Conservation (phyloP, 2,888 invertebrate genomes). For the Temnothorax rugatulus region DNA sequence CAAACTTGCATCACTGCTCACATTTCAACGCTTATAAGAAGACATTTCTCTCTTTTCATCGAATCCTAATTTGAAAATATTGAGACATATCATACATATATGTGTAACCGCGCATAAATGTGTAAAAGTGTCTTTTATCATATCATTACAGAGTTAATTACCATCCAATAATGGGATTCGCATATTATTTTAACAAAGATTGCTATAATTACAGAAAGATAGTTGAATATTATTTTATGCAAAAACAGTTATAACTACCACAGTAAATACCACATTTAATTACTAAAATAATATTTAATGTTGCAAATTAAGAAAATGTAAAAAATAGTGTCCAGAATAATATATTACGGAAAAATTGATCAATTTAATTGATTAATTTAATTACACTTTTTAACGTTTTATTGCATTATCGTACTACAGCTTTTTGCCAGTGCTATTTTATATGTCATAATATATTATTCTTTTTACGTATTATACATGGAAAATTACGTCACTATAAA, state of each 20-base stretch:
- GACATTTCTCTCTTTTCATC: constrained; percentile 62
- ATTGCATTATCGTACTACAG: too few species aligned
- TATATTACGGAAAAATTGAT: neutral
- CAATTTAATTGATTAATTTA: neutral
- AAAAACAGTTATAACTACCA: neutral
- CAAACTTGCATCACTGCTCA: neutral
- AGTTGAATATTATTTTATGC: neutral
- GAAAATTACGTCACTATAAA: neutral
- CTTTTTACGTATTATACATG: neutral
- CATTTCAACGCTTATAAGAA: constrained; percentile 11
- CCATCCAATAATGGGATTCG: neutral
- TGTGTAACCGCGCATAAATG: neutral
- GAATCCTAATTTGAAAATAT: constrained; percentile 80
- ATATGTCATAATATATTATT: neutral
- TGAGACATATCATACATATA: constrained; percentile 63
- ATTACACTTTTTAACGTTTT: too few species aligned
- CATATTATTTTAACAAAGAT: constrained; percentile 21
- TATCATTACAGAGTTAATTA: constrained; percentile 2
- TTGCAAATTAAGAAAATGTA: neutral
- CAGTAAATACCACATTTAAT: neutral
- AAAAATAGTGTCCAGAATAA: neutral
- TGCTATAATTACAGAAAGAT: neutral
- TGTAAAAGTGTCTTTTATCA: neutral
- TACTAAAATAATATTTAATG: neutral
- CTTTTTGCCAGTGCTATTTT: neutral